Evolutionary conservation across 2,888 invertebrate genomes (phyloP).

Genomic region (Apeira syringaria): DNA sequence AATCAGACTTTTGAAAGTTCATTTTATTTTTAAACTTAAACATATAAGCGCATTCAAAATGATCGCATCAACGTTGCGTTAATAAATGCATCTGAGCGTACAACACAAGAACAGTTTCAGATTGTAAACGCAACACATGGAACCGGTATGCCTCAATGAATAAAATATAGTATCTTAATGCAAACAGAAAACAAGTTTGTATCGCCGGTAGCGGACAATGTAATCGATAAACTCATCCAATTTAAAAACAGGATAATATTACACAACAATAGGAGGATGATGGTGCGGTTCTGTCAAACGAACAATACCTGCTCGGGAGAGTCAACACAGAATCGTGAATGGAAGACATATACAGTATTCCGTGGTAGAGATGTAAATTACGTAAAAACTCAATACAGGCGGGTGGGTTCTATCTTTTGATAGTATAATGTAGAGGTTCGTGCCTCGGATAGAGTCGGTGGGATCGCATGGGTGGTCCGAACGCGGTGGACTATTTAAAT

Average conservation of each 20-base stretch:
- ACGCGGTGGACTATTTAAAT: slow-evolving; percentile 69
- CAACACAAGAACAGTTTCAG: slow-evolving; percentile 14
- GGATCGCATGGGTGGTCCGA: slow-evolving; percentile 76
- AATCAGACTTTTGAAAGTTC: too few species aligned
- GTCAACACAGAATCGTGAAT: slow-evolving; percentile 35
- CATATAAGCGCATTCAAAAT: slow-evolving; percentile 5
- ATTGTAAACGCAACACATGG: slow-evolving; percentile 28
- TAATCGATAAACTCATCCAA: slow-evolving; percentile 65
- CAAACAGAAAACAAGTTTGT: slow-evolving; percentile 34
- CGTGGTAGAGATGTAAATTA: slow-evolving; percentile 74
- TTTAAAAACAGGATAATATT: slow-evolving; percentile 54
- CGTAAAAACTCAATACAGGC: slow-evolving; percentile 65
- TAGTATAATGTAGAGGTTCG: slow-evolving; percentile 72
- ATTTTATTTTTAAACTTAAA: slow-evolving; percentile 12
- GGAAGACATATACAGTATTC: slow-evolving; percentile 36
- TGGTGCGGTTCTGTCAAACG: slow-evolving; percentile 47
- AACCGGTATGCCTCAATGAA: slow-evolving; percentile 30
- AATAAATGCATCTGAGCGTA: slow-evolving; percentile 16
- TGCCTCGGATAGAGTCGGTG: slow-evolving; percentile 53
- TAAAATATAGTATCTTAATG: slow-evolving; percentile 31
- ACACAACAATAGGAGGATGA: slow-evolving; percentile 58
- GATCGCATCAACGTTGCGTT: slow-evolving; percentile 11
- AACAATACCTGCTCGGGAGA: slow-evolving; percentile 42
- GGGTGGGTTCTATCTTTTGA: slow-evolving; percentile 68
- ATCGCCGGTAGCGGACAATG: slow-evolving; percentile 59